Percentiles rank a stretch among this genome's conserved stretches.
phyloP scores from a whole-genome alignment of 2,888 invertebrate species.

The Stegana nigrithorax region DNA sequence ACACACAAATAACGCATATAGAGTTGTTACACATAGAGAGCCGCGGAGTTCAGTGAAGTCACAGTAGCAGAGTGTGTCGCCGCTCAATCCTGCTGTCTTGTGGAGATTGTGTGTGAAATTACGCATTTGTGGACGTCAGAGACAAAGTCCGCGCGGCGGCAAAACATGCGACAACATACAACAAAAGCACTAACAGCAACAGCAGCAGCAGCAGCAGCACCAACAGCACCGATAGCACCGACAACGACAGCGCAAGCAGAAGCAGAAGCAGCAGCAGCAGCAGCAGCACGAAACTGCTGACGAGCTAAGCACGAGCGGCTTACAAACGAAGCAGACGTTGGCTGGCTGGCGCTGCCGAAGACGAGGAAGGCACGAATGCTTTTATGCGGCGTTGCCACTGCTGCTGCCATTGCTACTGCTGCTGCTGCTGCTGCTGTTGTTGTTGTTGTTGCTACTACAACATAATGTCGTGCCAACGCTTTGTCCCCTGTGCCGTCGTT shows the following conservation, averaged over 20 bases:
- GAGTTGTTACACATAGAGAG: background rate
- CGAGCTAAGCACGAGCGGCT: background rate
- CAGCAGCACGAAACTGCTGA: background rate
- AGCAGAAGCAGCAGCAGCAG: too few species aligned
- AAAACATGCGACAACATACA: background rate
- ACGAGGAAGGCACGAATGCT: background rate
- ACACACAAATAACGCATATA: background rate
- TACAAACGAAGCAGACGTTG: conserved; percentile 12
- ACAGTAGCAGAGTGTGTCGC: background rate
- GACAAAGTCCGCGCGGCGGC: background rate
- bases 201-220: too few species aligned
- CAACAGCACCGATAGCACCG: too few species aligned
- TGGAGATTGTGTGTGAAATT: conserved; percentile 14
- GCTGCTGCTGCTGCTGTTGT: conserved; percentile 17
- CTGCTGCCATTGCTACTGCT: background rate
- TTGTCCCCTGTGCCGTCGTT: background rate
- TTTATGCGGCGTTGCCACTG: conserved; percentile 31
- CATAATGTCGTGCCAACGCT: conserved; percentile 12
- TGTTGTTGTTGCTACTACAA: background rate
- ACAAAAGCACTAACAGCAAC: too few species aligned
- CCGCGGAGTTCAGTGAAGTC: conserved; percentile 1
- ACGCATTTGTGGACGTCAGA: conserved; percentile 2
- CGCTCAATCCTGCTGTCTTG: background rate
- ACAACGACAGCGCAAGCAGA: too few species aligned
- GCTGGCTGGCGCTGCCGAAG: conserved; percentile 19